A percentile compares a stretch with the other conserved stretches of the same genome.
Conservation (phyloP, 2,888 invertebrate species). For the Nomada ruficornis region DNA sequence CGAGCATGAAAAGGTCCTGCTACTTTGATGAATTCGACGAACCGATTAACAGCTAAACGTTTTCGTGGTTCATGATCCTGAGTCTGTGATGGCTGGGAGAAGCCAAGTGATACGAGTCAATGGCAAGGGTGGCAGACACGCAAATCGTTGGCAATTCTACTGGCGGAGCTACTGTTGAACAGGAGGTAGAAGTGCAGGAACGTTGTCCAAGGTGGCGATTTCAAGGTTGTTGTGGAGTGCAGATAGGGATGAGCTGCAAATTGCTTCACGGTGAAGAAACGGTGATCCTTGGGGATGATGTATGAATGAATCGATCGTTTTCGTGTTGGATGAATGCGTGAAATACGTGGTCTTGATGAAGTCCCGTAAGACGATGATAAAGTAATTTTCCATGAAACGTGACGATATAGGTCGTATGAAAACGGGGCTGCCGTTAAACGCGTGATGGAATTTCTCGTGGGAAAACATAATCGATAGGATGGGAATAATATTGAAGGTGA, state of each 20-base stretch:
- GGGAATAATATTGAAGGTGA: conserved; percentile 4
- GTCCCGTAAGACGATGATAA: neutral
- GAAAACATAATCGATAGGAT: neutral
- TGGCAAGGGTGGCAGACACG: neutral
- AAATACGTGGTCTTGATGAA: conserved; percentile 3
- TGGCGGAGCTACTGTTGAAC: neutral
- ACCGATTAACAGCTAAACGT: neutral
- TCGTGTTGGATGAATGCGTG: conserved; percentile 4
- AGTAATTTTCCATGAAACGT: neutral
- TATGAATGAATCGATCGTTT: conserved; percentile 6
- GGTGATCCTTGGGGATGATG: conserved; percentile 11
- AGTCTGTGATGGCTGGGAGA: conserved; percentile 22
- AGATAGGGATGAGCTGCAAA: neutral
- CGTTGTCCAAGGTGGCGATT: neutral
- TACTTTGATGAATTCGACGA: neutral
- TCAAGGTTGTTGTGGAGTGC: neutral
- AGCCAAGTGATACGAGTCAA: conserved; percentile 16
- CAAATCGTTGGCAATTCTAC: conserved; percentile 12
- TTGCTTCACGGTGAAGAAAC: neutral
- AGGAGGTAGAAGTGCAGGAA: conserved; percentile 5
- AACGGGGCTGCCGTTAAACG: neutral
- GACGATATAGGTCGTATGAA: neutral
- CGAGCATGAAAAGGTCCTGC: neutral
- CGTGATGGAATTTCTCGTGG: neutral
- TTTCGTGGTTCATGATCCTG: conserved; percentile 27